Percentiles rank a stretch among this genome's conserved stretches.
These are phyloP conservation scores for Lottia gigantea DNA, from an alignment of 2,888 invertebrate species.

Conservation along the genomic window DNA sequence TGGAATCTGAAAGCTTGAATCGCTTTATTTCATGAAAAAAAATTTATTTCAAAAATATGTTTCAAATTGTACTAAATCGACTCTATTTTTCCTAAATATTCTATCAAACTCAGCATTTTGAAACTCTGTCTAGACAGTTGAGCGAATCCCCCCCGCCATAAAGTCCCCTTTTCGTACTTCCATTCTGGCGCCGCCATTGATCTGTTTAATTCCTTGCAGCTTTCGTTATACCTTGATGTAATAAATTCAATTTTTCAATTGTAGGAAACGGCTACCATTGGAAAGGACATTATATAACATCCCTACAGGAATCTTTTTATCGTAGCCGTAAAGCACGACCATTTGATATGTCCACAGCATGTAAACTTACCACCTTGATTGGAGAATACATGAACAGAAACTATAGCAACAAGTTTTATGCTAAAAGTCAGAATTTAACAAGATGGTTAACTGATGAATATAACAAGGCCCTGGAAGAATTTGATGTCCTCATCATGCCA, in stretches of 20 bases:
- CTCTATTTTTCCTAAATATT: no score
- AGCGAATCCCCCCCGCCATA: no score
- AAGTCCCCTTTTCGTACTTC: no score
- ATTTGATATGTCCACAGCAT: conserved; percentile 27
- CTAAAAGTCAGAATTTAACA: conserved; percentile 40
- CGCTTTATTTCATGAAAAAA: no score
- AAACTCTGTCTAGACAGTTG: no score
- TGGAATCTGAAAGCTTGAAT: no score
- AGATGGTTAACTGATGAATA: conserved; percentile 39
- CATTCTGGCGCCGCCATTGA: no score
- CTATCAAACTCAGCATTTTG: no score
- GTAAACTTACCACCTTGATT: conserved; percentile 30
- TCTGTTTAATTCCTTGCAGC: no score
- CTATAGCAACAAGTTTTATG: conserved; percentile 42
- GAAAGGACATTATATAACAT: conserved; percentile 34
- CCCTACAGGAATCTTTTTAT: conserved; percentile 33
- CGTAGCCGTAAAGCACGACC: conserved; percentile 29
- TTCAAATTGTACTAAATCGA: no score
- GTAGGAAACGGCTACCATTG: conserved; percentile 38
- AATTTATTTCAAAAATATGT: no score
- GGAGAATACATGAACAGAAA: conserved; percentile 36
- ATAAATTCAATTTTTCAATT: not conserved
- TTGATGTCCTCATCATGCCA: conserved; percentile 54
- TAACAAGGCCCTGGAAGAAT: conserved; percentile 43
- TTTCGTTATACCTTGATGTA: no score